phyloP scores from a whole-genome alignment of 2,797 vertebrate species.

The Rallus crepitans region DNA sequence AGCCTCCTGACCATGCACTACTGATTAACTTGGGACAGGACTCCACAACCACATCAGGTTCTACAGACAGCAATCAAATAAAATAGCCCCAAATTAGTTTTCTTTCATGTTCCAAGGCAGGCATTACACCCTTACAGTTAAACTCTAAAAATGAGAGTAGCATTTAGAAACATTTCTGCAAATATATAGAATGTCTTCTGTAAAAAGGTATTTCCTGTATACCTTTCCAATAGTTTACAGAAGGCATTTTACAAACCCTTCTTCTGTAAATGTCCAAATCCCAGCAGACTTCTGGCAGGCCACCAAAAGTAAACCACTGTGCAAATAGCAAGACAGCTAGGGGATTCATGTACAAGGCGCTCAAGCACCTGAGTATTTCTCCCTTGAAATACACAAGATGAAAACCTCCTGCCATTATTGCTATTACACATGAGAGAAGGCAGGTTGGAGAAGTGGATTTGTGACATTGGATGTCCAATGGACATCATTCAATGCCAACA shows the following conservation, averaged over 20 bases:
- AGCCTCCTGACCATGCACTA: neutral
- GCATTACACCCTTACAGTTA: neutral
- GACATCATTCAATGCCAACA: neutral
- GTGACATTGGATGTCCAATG: rapidly evolving
- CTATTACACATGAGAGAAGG: neutral
- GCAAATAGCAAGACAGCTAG: neutral
- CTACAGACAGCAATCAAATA: neutral
- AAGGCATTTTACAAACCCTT: neutral
- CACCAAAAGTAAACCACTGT: neutral
- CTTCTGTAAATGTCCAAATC: neutral
- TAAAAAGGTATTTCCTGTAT: neutral
- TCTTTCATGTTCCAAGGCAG: neutral
- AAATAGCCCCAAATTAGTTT: neutral
- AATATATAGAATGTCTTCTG: neutral
- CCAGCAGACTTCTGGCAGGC: neutral
- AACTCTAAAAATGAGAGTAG: neutral
- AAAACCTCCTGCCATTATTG: neutral
- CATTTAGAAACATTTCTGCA: neutral
- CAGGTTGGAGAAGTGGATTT: neutral
- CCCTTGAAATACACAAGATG: neutral
- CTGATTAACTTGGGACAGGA: neutral
- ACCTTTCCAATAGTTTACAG: neutral
- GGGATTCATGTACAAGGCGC: neutral
- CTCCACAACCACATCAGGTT: neutral
- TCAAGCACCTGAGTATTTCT: neutral